These are phyloP conservation scores for Scaptodrosophila latifasciaeformis DNA, from an alignment of 2,888 invertebrate species.

Conservation along the genomic window DNA sequence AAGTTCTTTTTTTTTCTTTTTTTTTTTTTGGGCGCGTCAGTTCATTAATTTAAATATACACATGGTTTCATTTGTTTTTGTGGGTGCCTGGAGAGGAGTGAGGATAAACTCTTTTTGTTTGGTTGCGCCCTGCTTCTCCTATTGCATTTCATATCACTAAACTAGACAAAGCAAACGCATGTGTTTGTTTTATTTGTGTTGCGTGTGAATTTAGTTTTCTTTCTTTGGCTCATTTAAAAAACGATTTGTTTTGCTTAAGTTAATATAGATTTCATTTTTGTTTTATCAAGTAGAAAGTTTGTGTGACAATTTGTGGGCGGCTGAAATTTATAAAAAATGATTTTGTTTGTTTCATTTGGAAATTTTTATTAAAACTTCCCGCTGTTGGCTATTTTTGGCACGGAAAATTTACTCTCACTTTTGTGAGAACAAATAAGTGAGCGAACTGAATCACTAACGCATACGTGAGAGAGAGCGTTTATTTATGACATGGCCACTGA, in stretches of 20 bases:
- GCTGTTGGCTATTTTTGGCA: too few species aligned
- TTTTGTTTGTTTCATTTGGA: slow-evolving; percentile 1
- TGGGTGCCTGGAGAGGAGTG: too few species aligned
- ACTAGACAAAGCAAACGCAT: too few species aligned
- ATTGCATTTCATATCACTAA: slow-evolving; percentile 55
- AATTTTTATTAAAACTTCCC: too few species aligned
- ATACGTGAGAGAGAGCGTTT: neutral
- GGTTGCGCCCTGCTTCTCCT: slow-evolving; percentile 19
- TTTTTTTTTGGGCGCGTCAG: slow-evolving; percentile 45
- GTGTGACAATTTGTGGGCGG: neutral
- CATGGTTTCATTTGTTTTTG: too few species aligned
- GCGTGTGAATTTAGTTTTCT: slow-evolving; percentile 25
- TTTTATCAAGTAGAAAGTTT: neutral
- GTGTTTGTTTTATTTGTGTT: slow-evolving; percentile 10
- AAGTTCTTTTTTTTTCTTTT: too few species aligned
- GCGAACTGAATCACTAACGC: too few species aligned
- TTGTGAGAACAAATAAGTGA: too few species aligned
- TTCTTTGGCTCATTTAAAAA: slow-evolving; percentile 51
- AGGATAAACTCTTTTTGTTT: slow-evolving; percentile 55
- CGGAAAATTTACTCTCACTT: too few species aligned
- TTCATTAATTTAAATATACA: slow-evolving; percentile 58
- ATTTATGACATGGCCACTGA: neutral
- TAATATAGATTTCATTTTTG: slow-evolving; percentile 45
- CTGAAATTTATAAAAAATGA: neutral
- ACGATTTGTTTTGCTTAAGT: slow-evolving; percentile 60